These are phyloP conservation scores for Muscina levida DNA, from an alignment of 2,888 invertebrate genomes.

Conservation along the genomic window DNA sequence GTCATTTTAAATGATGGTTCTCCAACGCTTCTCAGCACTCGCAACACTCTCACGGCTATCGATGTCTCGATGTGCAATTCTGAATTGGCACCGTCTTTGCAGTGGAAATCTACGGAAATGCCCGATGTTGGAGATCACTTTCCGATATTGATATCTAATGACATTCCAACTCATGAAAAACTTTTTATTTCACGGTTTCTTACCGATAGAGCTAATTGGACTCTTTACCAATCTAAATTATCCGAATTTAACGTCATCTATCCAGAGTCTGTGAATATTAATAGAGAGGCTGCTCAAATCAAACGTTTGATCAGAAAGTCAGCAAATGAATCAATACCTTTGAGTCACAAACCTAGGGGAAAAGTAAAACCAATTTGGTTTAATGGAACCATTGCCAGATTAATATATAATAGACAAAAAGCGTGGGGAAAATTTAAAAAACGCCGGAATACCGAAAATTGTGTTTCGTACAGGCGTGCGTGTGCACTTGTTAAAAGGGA, in stretches of 20 bases:
- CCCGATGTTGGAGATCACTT: slow-evolving; percentile 38
- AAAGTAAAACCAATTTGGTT: slow-evolving; percentile 41
- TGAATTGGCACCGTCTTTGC: neutral
- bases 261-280: slow-evolving; percentile 8
- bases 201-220: neutral
- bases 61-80: slow-evolving; percentile 33
- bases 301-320: slow-evolving; percentile 41
- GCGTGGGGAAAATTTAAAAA: slow-evolving; percentile 25
- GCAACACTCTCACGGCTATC: slow-evolving; percentile 33
- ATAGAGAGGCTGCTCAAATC: slow-evolving; percentile 34
- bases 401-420: slow-evolving; percentile 22
- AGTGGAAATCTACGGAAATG: slow-evolving; percentile 9
- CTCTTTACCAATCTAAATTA: neutral
- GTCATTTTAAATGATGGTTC: slow-evolving; percentile 27
- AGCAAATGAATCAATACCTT: slow-evolving; percentile 50
- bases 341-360: too few relatives aligned
- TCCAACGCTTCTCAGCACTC: slow-evolving; percentile 15
- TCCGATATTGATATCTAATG: slow-evolving; percentile 20
- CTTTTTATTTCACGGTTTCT: neutral
- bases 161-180: neutral
- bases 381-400: slow-evolving; percentile 15
- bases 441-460: neutral
- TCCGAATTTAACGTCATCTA: neutral
- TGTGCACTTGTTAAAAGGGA: neutral
- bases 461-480: neutral